Base-by-base conservation (phyloP, 2,113 vertebrate genomes). In the Phoxinus phoxinus region DNA sequence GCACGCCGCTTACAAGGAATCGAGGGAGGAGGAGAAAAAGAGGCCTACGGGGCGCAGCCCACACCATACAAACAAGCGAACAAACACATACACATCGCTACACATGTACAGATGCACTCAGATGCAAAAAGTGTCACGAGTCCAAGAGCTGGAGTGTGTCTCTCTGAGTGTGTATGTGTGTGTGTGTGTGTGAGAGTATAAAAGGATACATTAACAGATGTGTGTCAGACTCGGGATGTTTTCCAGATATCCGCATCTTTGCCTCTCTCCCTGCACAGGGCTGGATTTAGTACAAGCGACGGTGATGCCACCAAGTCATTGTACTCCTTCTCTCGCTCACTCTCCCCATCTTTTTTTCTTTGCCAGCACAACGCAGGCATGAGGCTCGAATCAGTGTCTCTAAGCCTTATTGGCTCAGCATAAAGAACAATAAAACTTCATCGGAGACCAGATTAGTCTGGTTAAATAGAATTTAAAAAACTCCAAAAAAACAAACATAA, bases 351-450 rank as follows among this genome's bases (percentile, higher is more conserved):
- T 76, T 44, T 77, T 88, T 89, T 86, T 87, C 87, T 91, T 88
- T 87, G 86, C 80, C 85, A 85, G 46, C 58, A 30, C 81, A 90
- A 91, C 92, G 87, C 90, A 91, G 93, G 93, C 88, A 94, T 91
- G 88, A 91, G 92, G 91, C 91, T 94, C 95, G 92, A 88, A 90
- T 91, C 91, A 92, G 93, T 95, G 93, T 92, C 77, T 6, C 92
- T 96, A 96, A 96, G 94, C 94, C 94, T 95, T 94, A 95, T 88
- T 95, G 93, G 94, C 91, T 95, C 90, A 92, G 93, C 93, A 91
- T 92, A 93, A 94, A 92, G 95, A 96, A 96, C 94, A 93, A 96
- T 96, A 93, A 95, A 95, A 96, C 93, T 96, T 96, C 93, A 96
- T 87, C 94, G 90, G 95, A 96, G 94, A 95, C 93, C 93, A 96